Evolutionary conservation across 2,113 vertebrate genomes (phyloP), one percentile per base, ranked within the genome.

Genomic region (Heterotilapia buettikoferi): DNA sequence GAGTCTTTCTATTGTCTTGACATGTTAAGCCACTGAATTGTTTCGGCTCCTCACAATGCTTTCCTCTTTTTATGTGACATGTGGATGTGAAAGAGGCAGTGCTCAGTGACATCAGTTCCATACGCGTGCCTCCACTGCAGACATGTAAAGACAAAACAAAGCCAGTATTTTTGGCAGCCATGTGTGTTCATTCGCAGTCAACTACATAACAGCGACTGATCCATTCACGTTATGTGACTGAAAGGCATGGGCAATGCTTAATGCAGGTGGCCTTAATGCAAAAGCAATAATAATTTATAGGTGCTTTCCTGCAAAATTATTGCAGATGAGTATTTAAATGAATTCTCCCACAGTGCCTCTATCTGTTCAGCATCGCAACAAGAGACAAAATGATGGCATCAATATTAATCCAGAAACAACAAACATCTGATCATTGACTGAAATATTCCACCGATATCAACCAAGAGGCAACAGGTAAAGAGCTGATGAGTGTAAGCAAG

Each of bases 1-100:
- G 90, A 93, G 90, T 71, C 36, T 76, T 81, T 90, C 83, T 90
- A 91, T 92, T 82, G 88, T 63, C 85, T 79, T 88, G 92, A 90
- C 80, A 84, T 85, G 89, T 91, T 91, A 83, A 89, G 50, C 40
- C 59, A 53, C 33, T 0, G 29, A 36, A 54, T 4, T 82, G 63
- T 87, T 66, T 21, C 86, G 47, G 47, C 31, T 59, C 79, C 84
- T 50, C 91, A 54, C 73, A 88, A 50, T 79, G 84, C 45, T 85
- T 81, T 80, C 79, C 76, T 83, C 88, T 87, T 85, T 80, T 59
- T 50, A 71, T 31, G 57, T 57, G 88, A 86, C 18, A 83, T 83
- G 73, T 80, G 82, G 88, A 90, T 56, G 59, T 89, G 54, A 79
- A 85, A 43, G 84, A 83, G 90, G 88, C 71, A 16, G 38, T 33